phyloP scores from a whole-genome alignment of 1,140 invertebrate genomes.

The Antheraea mylitta region DNA sequence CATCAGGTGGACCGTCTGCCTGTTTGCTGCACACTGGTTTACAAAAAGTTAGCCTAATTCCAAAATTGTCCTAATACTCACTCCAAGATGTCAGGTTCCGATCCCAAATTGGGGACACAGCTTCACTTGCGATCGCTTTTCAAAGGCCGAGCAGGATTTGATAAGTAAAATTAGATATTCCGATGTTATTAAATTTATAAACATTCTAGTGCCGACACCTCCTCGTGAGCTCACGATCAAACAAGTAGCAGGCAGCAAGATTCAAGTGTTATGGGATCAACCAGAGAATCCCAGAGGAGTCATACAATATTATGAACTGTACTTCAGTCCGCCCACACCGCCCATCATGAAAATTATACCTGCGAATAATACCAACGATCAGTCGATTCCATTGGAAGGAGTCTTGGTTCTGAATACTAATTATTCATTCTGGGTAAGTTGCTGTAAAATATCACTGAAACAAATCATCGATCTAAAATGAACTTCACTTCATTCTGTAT shows the following conservation, averaged over 20 bases:
- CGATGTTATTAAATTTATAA: not conserved
- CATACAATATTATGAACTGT: conserved; percentile 83
- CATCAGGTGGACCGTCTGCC: too few species aligned
- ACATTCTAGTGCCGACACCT: conserved; percentile 79
- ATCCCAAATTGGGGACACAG: too few species aligned
- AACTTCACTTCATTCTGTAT: too few species aligned
- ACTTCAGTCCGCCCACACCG: conserved; percentile 79
- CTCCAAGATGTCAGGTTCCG: too few species aligned
- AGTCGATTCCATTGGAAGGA: conserved; percentile 75
- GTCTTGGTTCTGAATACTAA: conserved; percentile 81
- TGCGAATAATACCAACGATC: conserved; percentile 57
- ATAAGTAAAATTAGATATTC: too few species aligned
- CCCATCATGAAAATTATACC: conserved; percentile 34
- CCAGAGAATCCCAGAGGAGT: conserved; percentile 82
- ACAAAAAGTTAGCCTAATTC: too few species aligned
- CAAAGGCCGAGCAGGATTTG: too few species aligned
- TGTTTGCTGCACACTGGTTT: too few species aligned
- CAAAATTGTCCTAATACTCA: too few species aligned
- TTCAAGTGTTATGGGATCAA: conserved; percentile 84
- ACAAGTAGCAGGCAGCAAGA: conserved; percentile 82
- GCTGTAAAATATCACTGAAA: too few species aligned
- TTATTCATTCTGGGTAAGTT: conserved; percentile 88
- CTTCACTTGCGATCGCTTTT: too few species aligned
- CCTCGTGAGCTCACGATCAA: conserved; percentile 83
- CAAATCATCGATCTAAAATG: too few species aligned